Percentiles rank a stretch among this genome's conserved stretches.
phyloP scores from a whole-genome alignment of 2,797 vertebrate species.

The Poeciliopsis paucimaculata region DNA sequence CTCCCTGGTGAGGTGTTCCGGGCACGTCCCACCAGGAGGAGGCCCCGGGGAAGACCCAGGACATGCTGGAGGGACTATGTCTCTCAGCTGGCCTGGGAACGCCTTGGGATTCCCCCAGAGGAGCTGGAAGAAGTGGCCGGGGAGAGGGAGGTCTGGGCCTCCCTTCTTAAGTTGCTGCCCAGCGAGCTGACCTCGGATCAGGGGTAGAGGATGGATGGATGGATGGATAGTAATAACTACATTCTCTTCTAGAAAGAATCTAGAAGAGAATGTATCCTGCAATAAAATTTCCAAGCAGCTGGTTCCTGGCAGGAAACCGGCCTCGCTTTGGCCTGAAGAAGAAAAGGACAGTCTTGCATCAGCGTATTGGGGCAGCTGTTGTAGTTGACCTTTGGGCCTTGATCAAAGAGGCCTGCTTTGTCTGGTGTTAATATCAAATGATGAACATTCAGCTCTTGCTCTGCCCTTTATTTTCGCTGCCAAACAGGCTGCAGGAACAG shows the following conservation, averaged over 20 bases:
- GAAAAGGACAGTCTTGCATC: conserved; percentile 43
- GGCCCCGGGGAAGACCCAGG: too few relatives aligned
- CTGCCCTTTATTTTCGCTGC: conserved; percentile 64
- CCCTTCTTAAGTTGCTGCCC: too few relatives aligned
- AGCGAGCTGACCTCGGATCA: too few relatives aligned
- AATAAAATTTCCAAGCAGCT: conserved; percentile 28
- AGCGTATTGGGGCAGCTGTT: conserved; percentile 63
- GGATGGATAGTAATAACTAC: not conserved
- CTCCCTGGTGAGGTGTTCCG: too few relatives aligned
- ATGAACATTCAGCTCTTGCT: conserved; percentile 67
- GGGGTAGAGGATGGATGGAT: too few relatives aligned
- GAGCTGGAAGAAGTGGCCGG: too few relatives aligned
- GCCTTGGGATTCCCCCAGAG: too few relatives aligned
- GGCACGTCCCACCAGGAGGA: too few relatives aligned
- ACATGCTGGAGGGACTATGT: too few relatives aligned
- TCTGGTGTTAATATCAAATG: conserved; percentile 74
- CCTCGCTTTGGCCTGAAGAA: conserved; percentile 42
- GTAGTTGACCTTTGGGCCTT: conserved; percentile 71
- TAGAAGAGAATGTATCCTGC: conserved; percentile 10
- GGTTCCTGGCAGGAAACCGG: conserved; percentile 25
- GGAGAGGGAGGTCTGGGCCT: too few relatives aligned
- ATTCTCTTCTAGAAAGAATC: not conserved
- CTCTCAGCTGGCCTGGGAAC: too few relatives aligned
- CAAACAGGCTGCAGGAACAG: conserved; percentile 62
- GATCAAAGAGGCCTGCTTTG: conserved; percentile 76